Evolutionary conservation across 2,888 invertebrate species (phyloP).

Genomic region (Pimpla rufipes): DNA sequence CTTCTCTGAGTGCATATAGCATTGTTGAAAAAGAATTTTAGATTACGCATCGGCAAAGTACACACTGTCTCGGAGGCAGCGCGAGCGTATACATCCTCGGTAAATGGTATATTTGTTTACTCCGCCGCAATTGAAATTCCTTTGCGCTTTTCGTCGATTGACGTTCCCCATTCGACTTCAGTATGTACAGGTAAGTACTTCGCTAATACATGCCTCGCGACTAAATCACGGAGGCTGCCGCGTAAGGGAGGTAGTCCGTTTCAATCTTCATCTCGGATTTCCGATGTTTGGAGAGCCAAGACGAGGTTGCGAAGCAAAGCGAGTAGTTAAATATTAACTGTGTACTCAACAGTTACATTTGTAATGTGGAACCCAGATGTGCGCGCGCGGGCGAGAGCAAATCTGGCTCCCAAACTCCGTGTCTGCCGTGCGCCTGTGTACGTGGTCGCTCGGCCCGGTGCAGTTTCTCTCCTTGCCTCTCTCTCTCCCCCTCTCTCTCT

Average conservation of each 20-base stretch:
- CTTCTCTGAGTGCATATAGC: too few species aligned
- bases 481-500: neutral
- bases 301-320: slow-evolving; percentile 71
- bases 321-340: slow-evolving; percentile 79
- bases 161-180: slow-evolving; percentile 1
- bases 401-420: slow-evolving; percentile 48
- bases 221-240: neutral
- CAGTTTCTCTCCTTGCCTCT: neutral
- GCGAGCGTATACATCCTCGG: neutral
- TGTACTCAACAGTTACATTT: slow-evolving; percentile 80
- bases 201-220: neutral
- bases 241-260: slow-evolving; percentile 57
- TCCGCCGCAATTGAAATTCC: slow-evolving; percentile 12
- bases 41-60: slow-evolving; percentile 2
- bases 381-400: slow-evolving; percentile 42
- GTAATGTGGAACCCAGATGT: slow-evolving; percentile 72
- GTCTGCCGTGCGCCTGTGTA: slow-evolving; percentile 8
- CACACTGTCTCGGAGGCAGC: neutral
- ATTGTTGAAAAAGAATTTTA: neutral
- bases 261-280: slow-evolving; percentile 70
- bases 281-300: slow-evolving; percentile 75
- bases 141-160: slow-evolving; percentile 29
- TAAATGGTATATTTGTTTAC: slow-evolving; percentile 18
- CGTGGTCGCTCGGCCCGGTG: slow-evolving; percentile 18
- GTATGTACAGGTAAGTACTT: neutral